Evolutionary conservation across 2,113 vertebrate genomes (phyloP), one percentile per base, ranked within the genome.

Genomic region (Scartelaos histophorus): DNA sequence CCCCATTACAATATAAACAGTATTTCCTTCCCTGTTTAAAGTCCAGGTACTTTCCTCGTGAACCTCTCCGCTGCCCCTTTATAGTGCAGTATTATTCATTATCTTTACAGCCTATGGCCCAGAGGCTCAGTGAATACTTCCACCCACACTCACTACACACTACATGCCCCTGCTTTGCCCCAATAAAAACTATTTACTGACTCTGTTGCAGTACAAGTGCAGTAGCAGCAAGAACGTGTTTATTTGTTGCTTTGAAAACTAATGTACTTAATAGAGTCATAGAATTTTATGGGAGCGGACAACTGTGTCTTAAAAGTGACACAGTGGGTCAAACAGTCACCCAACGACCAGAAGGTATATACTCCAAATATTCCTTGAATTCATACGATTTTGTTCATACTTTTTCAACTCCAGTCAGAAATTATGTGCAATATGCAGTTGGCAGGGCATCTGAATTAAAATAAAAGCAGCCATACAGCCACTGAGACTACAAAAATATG

Each of bases 211-310:
- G 19, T 67, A 47, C 38, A 43, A 43, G 38, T 9, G 38, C 38
- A 43, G 10, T 43, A 43, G 1, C 7, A 1, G 7, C 38, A 43
- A 43, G 7, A 43, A 25, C 29, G 45, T 66, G 67, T 69, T 75
- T 66, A 61, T 71, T 78, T 76, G 73, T 81, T 79, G 47, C 75
- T 38, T 81, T 67, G 73, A 57, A 54, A 66, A 66, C 38, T 43
- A 43, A 43, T 43, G 9, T 10, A 9, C 9, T 43, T 43, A 43
- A 43, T 21, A 51, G n/a, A 51, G 7, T 22, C 0, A 54, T 69
- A 67, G 67, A 82, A 81, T 68, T 84, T 82, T 75, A 84, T 58
- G 69, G 66, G 68, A 54, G 51, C 51, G 10, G 51, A n/a, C n/a
- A 54, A 10, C n/a, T n/a, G n/a, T n/a, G 9, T 9, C 9, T 29